phyloP scores from a whole-genome alignment of 2,888 invertebrate species.

The Tipula unca region DNA sequence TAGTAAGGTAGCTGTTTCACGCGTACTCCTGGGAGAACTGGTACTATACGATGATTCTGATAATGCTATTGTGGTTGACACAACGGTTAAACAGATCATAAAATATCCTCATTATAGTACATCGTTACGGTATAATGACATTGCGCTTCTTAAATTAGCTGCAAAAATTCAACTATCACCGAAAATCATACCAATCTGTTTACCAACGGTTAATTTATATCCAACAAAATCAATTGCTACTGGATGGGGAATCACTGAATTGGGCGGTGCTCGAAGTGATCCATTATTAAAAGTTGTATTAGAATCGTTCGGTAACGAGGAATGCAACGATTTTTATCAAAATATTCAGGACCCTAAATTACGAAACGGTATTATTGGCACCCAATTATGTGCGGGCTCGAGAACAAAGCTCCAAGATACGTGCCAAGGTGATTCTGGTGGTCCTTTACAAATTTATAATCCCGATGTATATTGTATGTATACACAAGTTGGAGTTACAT shows the following conservation, averaged over 20 bases:
- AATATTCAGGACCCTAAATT: constrained; percentile 29
- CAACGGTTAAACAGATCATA: constrained; percentile 32
- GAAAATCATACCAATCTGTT: constrained; percentile 37
- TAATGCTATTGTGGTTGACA: constrained; percentile 33
- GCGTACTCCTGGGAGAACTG: constrained; percentile 39
- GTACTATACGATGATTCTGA: constrained; percentile 32
- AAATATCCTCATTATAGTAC: constrained; percentile 42
- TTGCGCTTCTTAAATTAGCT: constrained; percentile 41
- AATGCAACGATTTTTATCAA: constrained; percentile 37
- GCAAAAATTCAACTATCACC: constrained; percentile 31
- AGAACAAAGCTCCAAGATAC: constrained; percentile 42
- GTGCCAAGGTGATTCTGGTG: constrained; percentile 58
- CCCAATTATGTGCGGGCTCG: constrained; percentile 50
- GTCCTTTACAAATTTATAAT: constrained; percentile 46
- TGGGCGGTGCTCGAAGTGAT: constrained; percentile 29
- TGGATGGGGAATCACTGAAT: constrained; percentile 41
- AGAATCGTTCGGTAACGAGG: constrained; percentile 31
- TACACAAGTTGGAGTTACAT: constrained; percentile 46
- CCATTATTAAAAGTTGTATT: constrained; percentile 44
- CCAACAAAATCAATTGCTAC: constrained; percentile 33
- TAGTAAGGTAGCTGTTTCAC: constrained; percentile 28
- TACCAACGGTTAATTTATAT: constrained; percentile 28
- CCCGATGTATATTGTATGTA: constrained; percentile 39
- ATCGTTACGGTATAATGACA: constrained; percentile 42
- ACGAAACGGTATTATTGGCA: constrained; percentile 41